Percentiles rank a stretch among this genome's conserved stretches.
Evolutionary conservation across 2,113 vertebrate species (phyloP).

Genomic region (Cyanoderma ruficeps): DNA sequence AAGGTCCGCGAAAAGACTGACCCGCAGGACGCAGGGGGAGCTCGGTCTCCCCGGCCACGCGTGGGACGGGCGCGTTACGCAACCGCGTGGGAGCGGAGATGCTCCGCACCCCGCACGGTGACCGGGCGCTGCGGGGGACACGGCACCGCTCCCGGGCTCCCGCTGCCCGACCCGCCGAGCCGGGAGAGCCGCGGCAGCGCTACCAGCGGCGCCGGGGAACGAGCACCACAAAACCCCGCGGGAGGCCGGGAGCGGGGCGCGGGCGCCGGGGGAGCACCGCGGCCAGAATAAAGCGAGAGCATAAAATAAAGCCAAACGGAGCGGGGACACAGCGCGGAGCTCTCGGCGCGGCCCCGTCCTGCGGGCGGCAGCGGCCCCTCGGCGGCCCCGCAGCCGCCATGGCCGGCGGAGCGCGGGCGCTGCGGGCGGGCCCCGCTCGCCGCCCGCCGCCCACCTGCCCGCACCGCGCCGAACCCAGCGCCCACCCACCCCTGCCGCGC

Average conservation of each 20-base stretch:
- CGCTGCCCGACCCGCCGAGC: background rate
- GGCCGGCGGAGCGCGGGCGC: no score
- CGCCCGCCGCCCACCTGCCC: no score
- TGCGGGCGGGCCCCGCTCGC: no score
- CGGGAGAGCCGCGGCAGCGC: background rate
- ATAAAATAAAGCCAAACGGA: background rate
- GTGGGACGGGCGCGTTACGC: background rate
- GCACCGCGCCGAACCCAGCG: no score
- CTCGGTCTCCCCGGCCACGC: background rate
- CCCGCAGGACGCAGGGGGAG: background rate
- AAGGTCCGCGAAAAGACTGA: background rate
- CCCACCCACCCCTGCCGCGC: no score
- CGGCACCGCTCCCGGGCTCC: background rate
- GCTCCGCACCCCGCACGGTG: background rate
- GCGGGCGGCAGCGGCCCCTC: no score
- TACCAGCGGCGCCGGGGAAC: background rate
- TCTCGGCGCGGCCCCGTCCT: no score
- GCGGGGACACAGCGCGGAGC: no score
- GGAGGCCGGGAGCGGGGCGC: background rate
- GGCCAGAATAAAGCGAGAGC: background rate
- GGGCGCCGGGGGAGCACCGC: background rate
- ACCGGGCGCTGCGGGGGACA: background rate
- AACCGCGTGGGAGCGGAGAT: background rate
- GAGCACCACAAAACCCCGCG: background rate
- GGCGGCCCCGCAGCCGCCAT: no score